phyloP scores from a whole-genome alignment of 2,113 vertebrate genomes.

The Fregetta grallaria region DNA sequence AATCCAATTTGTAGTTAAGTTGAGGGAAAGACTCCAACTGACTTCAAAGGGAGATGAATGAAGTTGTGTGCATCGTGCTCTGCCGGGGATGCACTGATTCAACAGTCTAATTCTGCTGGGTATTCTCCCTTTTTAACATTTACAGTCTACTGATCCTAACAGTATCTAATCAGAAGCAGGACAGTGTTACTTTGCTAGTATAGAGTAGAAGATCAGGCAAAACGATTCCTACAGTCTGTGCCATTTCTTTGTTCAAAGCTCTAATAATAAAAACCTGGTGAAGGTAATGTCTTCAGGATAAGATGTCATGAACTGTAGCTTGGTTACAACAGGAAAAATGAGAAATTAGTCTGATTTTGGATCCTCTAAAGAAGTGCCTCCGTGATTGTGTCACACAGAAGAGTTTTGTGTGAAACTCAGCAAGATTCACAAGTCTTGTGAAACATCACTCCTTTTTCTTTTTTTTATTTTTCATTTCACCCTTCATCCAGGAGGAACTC shows the following conservation, averaged over 20 bases:
- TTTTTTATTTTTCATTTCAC: background rate
- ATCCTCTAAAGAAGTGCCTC: background rate
- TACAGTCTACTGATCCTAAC: background rate
- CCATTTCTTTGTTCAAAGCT: background rate
- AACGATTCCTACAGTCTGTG: background rate
- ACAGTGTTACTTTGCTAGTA: background rate
- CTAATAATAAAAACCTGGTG: background rate
- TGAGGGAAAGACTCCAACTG: background rate
- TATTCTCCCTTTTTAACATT: background rate
- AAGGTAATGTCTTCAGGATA: background rate
- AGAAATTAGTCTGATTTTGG: background rate
- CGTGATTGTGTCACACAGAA: background rate
- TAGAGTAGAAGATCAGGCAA: background rate
- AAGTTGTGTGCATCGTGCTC: background rate
- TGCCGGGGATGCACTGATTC: background rate
- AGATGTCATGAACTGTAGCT: background rate
- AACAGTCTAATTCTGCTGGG: background rate
- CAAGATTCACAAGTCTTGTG: background rate
- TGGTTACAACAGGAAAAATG: background rate
- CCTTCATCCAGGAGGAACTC: background rate
- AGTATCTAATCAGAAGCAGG: background rate
- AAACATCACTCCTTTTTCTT: background rate
- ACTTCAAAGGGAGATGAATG: background rate
- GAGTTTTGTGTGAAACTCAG: background rate
- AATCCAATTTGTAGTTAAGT: background rate